A percentile compares a stretch with the other conserved stretches of the same genome.
Evolutionary conservation across 2,888 invertebrate species (phyloP).

Genomic region (Lucinisca nassula): DNA sequence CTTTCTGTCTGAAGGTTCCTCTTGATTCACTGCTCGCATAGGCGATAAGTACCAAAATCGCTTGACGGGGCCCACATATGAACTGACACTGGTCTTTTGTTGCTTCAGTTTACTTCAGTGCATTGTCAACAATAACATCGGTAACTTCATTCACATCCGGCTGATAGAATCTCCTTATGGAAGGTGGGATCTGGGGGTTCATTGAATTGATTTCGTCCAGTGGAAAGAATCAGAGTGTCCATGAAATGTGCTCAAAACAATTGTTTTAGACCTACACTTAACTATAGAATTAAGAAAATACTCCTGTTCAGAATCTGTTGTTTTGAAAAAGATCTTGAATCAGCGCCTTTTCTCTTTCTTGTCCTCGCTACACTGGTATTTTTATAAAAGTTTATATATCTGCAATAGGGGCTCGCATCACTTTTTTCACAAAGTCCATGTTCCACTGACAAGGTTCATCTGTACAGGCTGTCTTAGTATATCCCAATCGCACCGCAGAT

Average conservation of each 20-base stretch:
- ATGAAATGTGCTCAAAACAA: neutral
- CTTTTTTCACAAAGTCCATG: constrained; percentile 43
- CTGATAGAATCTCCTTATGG: no score
- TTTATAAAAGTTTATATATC: constrained; percentile 36
- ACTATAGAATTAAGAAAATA: neutral
- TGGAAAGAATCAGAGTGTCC: no score
- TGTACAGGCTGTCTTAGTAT: constrained; percentile 47
- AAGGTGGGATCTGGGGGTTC: no score
- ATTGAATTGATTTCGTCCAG: no score
- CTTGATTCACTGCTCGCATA: no score
- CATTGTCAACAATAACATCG: no score
- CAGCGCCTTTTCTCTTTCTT: neutral
- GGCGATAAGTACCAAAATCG: no score
- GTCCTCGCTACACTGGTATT: neutral
- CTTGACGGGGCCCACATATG: no score
- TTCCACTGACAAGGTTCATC: constrained; percentile 49
- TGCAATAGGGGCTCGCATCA: constrained; percentile 13
- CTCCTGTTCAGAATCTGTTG: neutral
- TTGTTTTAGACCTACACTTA: neutral
- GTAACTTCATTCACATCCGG: no score
- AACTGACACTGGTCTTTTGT: no score
- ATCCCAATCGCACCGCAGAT: constrained; percentile 54
- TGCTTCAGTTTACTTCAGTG: no score
- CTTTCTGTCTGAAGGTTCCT: no score
- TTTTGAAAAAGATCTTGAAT: neutral